Evolutionary conservation across 2,888 invertebrate genomes (phyloP).

Genomic region (Malachius bipustulatus): DNA sequence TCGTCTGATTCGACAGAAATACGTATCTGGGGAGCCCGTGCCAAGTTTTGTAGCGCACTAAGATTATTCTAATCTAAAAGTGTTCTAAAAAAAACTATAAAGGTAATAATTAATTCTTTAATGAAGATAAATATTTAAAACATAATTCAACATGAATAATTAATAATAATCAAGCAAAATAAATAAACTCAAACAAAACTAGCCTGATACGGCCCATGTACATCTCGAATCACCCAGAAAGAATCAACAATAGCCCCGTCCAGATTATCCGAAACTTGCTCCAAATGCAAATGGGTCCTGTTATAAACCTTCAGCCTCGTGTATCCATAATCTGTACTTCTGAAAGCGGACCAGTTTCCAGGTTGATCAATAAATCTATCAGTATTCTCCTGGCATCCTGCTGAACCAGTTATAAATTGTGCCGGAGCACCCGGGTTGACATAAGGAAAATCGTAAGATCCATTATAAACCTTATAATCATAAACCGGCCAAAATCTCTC

Average conservation of each 20-base stretch:
- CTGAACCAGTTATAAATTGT: slow-evolving; percentile 82
- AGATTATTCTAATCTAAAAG: no score
- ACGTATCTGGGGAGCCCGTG: no score
- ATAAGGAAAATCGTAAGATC: slow-evolving; percentile 54
- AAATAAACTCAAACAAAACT: no score
- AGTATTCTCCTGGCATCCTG: slow-evolving; percentile 76
- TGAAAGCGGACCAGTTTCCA: slow-evolving; percentile 73
- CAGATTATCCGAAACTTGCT: slow-evolving; percentile 73
- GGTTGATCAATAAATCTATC: slow-evolving; percentile 45
- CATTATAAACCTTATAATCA: slow-evolving; percentile 57
- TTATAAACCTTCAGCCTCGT: slow-evolving; percentile 72
- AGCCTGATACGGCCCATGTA: slow-evolving; percentile 34
- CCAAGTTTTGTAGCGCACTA: no score
- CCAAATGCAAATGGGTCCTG: slow-evolving; percentile 72
- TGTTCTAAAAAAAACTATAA: no score
- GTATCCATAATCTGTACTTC: slow-evolving; percentile 85
- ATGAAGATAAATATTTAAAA: no score
- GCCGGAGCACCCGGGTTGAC: slow-evolving; percentile 69
- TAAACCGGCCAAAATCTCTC: slow-evolving; percentile 93
- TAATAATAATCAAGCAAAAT: no score
- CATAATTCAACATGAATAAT: no score
- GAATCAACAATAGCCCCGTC: slow-evolving; percentile 55
- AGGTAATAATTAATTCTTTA: no score
- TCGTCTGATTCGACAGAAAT: no score
- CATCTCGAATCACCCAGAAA: slow-evolving; percentile 54